Evolutionary conservation across 1,140 invertebrate species (phyloP).

Genomic region (Xylocopa sonorina): DNA sequence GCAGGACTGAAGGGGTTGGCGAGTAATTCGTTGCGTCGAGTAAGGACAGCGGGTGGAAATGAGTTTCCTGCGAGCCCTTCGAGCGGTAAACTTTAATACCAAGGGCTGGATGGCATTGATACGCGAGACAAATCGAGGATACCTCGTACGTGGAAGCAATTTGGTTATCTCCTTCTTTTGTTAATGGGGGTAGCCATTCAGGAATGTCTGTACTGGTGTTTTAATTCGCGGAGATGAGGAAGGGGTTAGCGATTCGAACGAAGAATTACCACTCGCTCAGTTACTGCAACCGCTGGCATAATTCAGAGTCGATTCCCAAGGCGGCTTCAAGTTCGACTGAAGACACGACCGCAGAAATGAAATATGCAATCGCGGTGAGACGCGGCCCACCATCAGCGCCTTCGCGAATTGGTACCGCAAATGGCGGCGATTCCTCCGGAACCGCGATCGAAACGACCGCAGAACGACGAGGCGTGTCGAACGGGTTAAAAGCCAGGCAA

Average conservation of each 20-base stretch:
- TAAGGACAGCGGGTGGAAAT: background rate
- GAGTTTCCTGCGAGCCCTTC: background rate
- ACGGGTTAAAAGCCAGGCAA: too few relatives aligned
- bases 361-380: background rate
- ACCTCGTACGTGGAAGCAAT: too few relatives aligned
- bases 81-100: conserved; percentile 17
- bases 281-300: too few relatives aligned
- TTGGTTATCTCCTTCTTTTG: background rate
- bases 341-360: background rate
- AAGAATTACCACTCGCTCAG: too few relatives aligned
- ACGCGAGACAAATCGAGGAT: background rate
- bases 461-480: too few relatives aligned
- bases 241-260: background rate
- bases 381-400: background rate
- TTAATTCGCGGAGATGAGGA: too few relatives aligned
- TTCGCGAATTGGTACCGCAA: background rate
- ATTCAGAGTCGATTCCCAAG: too few relatives aligned
- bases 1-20: background rate
- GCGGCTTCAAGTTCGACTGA: background rate
- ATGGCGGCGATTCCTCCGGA: conserved; percentile 1
- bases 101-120: background rate
- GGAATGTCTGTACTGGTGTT: too few relatives aligned
- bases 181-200: too few relatives aligned
- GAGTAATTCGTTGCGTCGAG: conserved; percentile 3
- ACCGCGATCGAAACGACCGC: background rate